Percentiles rank a stretch among this genome's conserved stretches.
These are phyloP conservation scores for Melangyna quadrimaculata DNA, from an alignment of 2,888 invertebrate species.

Conservation along the genomic window DNA sequence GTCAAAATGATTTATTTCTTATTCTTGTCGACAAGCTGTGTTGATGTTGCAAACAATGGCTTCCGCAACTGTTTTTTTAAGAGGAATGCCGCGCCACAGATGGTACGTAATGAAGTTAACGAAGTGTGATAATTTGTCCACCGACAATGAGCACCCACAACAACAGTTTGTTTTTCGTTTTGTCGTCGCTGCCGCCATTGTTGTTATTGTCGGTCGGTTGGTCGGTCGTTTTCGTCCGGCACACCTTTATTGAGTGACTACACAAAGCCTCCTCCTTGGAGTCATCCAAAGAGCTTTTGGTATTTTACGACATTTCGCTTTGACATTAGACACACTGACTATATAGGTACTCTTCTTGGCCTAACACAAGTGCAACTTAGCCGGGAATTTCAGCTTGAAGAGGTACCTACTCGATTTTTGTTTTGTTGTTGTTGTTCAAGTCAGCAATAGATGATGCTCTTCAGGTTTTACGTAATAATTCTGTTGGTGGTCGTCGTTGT, in stretches of 20 bases:
- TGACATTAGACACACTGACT: slow-evolving; percentile 60
- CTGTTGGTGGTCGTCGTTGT: slow-evolving; percentile 3
- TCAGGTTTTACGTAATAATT: slow-evolving; percentile 60
- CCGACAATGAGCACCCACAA: slow-evolving; percentile 30
- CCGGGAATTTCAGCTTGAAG: slow-evolving; percentile 16
- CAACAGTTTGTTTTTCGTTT: not conserved
- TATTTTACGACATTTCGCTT: slow-evolving; percentile 70
- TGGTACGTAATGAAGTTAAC: slow-evolving; percentile 51
- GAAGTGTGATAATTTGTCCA: slow-evolving; percentile 65
- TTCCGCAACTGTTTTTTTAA: slow-evolving; percentile 50
- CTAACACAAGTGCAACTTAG: slow-evolving; percentile 16
- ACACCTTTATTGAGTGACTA: slow-evolving; percentile 45
- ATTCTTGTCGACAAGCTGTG: slow-evolving; percentile 55
- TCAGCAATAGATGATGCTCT: slow-evolving; percentile 1
- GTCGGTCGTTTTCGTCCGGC: slow-evolving; percentile 6
- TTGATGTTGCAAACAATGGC: slow-evolving; percentile 37
- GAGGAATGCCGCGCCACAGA: slow-evolving; percentile 2
- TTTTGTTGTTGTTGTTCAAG: not conserved
- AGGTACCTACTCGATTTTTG: not conserved
- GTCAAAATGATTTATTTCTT: slow-evolving; percentile 40
- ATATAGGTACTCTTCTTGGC: slow-evolving; percentile 11
- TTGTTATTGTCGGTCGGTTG: not conserved
- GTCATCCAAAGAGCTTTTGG: slow-evolving; percentile 38
- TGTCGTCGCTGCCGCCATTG: not conserved
- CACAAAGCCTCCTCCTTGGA: not conserved